Evolutionary conservation across 2,888 invertebrate genomes (phyloP), one percentile per base, ranked within the genome.

Genomic region (Macaria liturata): DNA sequence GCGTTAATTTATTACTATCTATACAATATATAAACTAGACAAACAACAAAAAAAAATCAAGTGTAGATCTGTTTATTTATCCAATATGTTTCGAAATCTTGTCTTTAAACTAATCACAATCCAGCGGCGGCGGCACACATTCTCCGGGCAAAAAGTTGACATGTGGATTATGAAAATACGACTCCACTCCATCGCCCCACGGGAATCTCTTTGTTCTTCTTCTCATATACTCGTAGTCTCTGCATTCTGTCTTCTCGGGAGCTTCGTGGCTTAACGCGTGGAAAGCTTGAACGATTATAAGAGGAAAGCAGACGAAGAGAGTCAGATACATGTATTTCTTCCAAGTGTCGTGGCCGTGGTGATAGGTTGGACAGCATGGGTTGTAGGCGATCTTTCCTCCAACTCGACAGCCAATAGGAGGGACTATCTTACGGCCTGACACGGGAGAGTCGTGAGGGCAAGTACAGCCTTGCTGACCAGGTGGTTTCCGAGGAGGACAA

Each of bases 141-240:
- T 56, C 49, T 0, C 49, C 49, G 3, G 55, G 55, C 8, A 49
- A 48, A 30, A 46, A 56, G n/a, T 56, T 56, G 8, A 46, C 42
- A 9, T 49, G n/a, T 46, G 52, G 20, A 6, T 46, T 34, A 44
- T 49, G 49, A 40, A 49, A 96, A 48, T 97, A 84, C 34, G 94
- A 91, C 74, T 94, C 93, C 74, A 94, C 94, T 48, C 97, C 97
- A 77, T 97, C 97, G 54, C 97, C 96, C 97, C 97, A 97, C 43
- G 97, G 97, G 86, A 96, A 97, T 74, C 93, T 94, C 91, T 96
- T 97, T 60, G 88, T 94, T 44, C 97, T 93, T 52, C 95, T 86
- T 45, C 95, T 91, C 83, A 97, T 81, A 75, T 96, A 95, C 0
- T 96, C 96, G 74, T 96, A 97, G 34, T 78, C 77, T 3, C 76